These are phyloP conservation scores for Stramonita haemastoma DNA, from an alignment of 2,888 invertebrate species.

Conservation along the genomic window DNA sequence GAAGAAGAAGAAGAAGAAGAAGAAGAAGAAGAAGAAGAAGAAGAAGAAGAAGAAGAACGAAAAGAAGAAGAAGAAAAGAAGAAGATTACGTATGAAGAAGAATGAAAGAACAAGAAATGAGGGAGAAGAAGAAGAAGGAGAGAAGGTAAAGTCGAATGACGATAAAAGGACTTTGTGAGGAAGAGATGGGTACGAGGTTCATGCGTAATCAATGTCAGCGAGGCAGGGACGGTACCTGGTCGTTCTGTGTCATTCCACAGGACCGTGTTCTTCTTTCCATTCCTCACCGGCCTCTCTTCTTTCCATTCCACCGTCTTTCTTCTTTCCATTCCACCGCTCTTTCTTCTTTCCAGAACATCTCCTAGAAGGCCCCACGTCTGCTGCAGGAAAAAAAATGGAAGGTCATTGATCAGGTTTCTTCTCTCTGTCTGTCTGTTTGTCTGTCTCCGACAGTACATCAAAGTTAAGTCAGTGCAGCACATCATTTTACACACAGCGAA, in stretches of 20 bases:
- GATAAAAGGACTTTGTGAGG: conserved; percentile 29
- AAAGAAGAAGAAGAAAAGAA: background rate
- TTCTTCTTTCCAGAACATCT: conserved; percentile 36
- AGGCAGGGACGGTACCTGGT: conserved; percentile 35
- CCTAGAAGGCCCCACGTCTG: conserved; percentile 31
- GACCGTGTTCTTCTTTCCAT: conserved; percentile 30
- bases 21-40: background rate
- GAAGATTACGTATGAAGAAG: too few species aligned
- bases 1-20: background rate
- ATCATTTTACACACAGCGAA: too few species aligned
- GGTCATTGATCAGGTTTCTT: too few species aligned
- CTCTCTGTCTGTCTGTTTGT: too few species aligned
- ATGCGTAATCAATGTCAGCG: conserved; percentile 49
- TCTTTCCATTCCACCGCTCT: conserved; percentile 32
- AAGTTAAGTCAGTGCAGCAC: too few species aligned
- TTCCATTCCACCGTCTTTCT: conserved; percentile 32
- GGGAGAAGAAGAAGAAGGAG: background rate
- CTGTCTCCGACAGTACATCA: too few species aligned
- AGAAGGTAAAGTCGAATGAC: background rate
- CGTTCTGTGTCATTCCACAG: too few species aligned
- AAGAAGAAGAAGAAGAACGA: background rate
- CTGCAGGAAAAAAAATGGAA: background rate
- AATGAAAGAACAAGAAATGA: background rate
- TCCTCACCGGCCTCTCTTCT: background rate
- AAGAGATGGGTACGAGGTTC: conserved; percentile 49